Evolutionary conservation across 2,113 vertebrate genomes (phyloP), one percentile per base, ranked within the genome.

Genomic region (Campylorhamphus procurvoides): DNA sequence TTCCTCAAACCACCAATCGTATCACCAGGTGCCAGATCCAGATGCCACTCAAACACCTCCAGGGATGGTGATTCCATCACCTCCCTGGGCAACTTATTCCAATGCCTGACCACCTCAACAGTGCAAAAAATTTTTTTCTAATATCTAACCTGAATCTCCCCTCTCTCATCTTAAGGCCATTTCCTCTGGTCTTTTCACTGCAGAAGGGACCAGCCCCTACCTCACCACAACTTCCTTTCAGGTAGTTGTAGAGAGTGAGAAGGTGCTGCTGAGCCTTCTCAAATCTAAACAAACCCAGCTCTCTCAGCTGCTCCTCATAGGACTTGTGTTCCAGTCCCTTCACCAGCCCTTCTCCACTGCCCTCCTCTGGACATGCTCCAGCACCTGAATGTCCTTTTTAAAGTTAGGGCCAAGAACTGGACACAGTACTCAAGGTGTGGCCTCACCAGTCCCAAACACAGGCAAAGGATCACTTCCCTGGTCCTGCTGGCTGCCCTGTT

Each of bases 241-340:
- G 19, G 24, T 24, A 35, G 5, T 6, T 35, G 24, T 68, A 7
- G 28, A 60, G 19, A 16, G 5, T 1, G 0, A 29, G 9, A 2
- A 10, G 16, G 10, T 75, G 9, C 7, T 33, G 5, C 9, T 20
- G 53, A 29, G 19, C 33, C 7, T 39, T 12, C 19, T 49, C 35
- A n/a, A 60, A 28, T 20, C 15, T 37, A 22, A 50, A 73, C 33
- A 44, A 17, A 31, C 25, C 9, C 49, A 64, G 13, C 35, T 80
- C 29, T 20, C 19, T 68, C 39, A 60, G 69, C 19, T 53, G 16
- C 12, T 60, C 29, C 28, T 53, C 3, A 0, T 6, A 25, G 53
- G 5, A 53, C 28, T 9, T 2, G n/a, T 60, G 24, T 39, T 78
- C 37, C 42, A 53, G 53, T 39, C 35, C 3, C 46, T 68, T 20